Base-by-base conservation (phyloP, 2,113 vertebrate species). In the Macrotus californicus region DNA sequence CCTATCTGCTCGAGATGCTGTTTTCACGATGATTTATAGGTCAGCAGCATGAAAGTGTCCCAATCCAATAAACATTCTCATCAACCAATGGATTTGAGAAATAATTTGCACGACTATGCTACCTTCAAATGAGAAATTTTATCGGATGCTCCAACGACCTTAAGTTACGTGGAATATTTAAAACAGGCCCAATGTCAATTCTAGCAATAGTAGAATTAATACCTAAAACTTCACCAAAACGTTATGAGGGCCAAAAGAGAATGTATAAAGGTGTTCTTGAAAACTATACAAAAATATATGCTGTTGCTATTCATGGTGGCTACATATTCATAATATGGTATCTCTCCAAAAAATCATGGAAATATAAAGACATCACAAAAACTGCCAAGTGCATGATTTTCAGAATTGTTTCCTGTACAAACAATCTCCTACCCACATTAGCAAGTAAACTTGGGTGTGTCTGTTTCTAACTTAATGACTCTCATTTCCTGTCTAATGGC, bases 271-370 rank as follows among this genome's bases (percentile, higher is more conserved):
- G 26, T 88, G 16, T 36, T 80, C 70, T 96, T 95, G 66, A 91
- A 87, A 94, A 84, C 24, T n/a, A 36, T 39, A 95, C 64, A 88
- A 90, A 90, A 96, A 70, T 29, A 72, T 19, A 84, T 89, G n/a
- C 18, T 19, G 36, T 70, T 69, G n/a, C 21, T 94, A 26, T 50
- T 93, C 21, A 54, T 41, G 31, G 72, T 12, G 2, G 13, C 50
- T 93, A 73, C 50, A 36, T 67, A 79, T 81, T 94, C 41, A 66
- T 61, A 72, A 84, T 52, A 56, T 18, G 19, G 3, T 59, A 43
- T 76, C 26, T 79, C 50, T 54, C 5, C 5, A 36, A 89, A 90
- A 89, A 69, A 19, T 76, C 43, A 59, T 34, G 9, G 50, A 90
- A 73, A 96, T 77, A 59, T 13, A 89, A 83, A 89, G 46, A 73